Evolutionary conservation across 2,888 invertebrate genomes (phyloP), one percentile per base, ranked within the genome.

Genomic region (Charanyca ferruginea): DNA sequence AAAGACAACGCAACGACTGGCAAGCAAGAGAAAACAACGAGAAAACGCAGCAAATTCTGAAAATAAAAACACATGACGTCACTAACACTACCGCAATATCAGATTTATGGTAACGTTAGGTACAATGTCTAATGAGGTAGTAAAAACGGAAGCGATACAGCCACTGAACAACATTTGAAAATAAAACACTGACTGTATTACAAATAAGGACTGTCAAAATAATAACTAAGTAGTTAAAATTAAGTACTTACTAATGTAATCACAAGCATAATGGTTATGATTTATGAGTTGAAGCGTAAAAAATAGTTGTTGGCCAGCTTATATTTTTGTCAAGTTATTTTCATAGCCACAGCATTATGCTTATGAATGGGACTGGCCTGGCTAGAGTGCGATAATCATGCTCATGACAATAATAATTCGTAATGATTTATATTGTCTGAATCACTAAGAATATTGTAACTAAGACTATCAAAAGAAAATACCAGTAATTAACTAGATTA

Each of bases 41-140:
- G 80, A 87, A 77, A 86, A 89, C 84, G 83, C 85, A 84, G 85
- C 72, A 83, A 88, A 83, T 83, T 55, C 88, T 87, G 89, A 85
- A 79, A 88, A 86, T 77, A 79, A 84, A 68, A 79, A 81, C 79
- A 85, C 75, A 81, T 73, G 71, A 83, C 80, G 49, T 64, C 58
- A 71, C 81, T 80, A 80, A 69, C 47, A 68, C 81, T 82, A 83
- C 80, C 78, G 80, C 60, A 77, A 80, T 73, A 74, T 57, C 53
- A 58, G 55, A 63, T 63, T 57, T 48, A 73, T 60, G 51, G 66
- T 70, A 68, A 73, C 63, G 58, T 72, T 73, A 57, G 47, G 63
- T 76, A 67, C 44, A 59, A 71, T 72, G 66, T 73, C 67, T 77
- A 71, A 75, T 75, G 48, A 79, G 57, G 53, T 73, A 69, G 48